Conservation (phyloP, 2,113 vertebrate genomes). For the Zosterops japonicus region DNA sequence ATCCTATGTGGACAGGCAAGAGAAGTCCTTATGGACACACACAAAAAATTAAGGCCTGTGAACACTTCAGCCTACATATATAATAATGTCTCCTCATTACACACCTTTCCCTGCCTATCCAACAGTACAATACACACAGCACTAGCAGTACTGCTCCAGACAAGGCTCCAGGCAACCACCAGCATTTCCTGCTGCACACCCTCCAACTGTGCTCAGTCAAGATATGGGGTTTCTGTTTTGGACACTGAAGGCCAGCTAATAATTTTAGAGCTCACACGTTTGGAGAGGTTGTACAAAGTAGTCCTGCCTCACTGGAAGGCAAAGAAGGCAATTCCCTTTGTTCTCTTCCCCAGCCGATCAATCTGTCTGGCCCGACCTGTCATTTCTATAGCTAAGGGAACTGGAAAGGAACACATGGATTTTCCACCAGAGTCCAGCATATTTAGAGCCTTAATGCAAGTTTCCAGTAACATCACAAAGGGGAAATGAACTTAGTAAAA, state of each 20-base stretch:
- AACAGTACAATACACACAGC: neutral
- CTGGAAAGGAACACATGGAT: neutral
- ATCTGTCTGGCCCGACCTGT: neutral
- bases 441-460: neutral
- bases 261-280: neutral
- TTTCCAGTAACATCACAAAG: neutral
- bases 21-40: neutral
- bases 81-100: neutral
- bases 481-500: neutral
- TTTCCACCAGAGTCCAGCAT: neutral
- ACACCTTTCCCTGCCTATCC: neutral
- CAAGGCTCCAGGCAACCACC: neutral
- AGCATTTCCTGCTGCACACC: neutral
- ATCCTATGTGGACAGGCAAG: fast-evolving
- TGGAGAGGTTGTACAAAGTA: neutral
- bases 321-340: neutral
- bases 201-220: neutral
- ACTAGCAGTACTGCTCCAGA: neutral
- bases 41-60: neutral
- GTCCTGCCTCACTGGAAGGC: neutral
- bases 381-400: neutral
- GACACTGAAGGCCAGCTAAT: neutral
- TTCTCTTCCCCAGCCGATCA: neutral
- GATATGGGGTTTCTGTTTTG: neutral
- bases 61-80: neutral